A percentile compares a stretch with the other conserved stretches of the same genome.
phyloP scores from a whole-genome alignment of 2,113 vertebrate species.

The Cyanoramphus novaezelandiae region DNA sequence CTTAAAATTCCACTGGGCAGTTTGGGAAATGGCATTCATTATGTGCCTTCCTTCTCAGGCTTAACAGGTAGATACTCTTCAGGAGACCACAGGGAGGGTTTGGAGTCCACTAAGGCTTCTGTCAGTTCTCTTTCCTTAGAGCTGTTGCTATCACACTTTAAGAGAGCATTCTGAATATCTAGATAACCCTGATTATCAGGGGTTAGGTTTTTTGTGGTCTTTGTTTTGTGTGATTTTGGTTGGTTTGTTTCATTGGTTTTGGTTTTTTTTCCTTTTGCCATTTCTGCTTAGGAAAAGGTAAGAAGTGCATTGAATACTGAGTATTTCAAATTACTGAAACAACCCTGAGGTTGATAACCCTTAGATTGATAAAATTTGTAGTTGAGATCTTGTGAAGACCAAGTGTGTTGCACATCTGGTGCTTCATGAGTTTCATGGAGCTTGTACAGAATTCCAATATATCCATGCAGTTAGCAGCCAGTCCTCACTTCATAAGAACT shows the following conservation, averaged over 20 bases:
- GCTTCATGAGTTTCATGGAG: slow-evolving; percentile 21
- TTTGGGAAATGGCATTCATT: background rate
- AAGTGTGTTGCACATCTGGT: background rate
- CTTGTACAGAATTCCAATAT: slow-evolving; percentile 42
- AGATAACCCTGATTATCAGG: background rate
- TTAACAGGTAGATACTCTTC: background rate
- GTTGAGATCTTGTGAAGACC: background rate
- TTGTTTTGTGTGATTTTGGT: background rate
- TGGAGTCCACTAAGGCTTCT: background rate
- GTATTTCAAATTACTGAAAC: background rate
- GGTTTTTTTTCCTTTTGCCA: background rate
- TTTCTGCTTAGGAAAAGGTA: background rate
- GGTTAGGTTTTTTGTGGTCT: background rate
- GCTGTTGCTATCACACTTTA: background rate
- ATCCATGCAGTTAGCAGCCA: slow-evolving; percentile 55
- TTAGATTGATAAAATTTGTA: background rate
- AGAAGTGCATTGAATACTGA: background rate
- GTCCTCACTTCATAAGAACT: slow-evolving; percentile 45
- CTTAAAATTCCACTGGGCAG: background rate
- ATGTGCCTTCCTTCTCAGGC: background rate
- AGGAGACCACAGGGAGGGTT: background rate
- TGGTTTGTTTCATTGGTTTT: background rate
- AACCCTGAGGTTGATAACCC: background rate
- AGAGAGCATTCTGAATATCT: background rate
- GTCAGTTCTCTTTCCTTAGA: background rate